These are phyloP conservation scores for Loriculus beryllinus DNA, from an alignment of 2,797 vertebrate species.

Conservation along the genomic window DNA sequence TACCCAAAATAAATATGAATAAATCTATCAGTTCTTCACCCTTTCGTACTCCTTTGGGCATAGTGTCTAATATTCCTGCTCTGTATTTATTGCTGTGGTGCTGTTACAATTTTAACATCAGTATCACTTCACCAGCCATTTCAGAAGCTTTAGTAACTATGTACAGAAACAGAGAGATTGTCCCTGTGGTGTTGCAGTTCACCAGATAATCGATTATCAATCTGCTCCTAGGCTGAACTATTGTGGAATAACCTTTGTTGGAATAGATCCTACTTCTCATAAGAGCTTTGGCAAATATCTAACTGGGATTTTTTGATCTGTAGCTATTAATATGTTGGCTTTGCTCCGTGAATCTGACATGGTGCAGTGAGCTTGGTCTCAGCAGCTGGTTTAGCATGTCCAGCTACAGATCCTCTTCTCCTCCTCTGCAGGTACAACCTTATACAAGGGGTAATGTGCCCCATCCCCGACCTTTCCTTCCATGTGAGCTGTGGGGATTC, in stretches of 20 bases:
- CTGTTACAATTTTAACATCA: background rate
- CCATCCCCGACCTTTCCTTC: background rate
- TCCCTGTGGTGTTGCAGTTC: background rate
- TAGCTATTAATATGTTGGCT: background rate
- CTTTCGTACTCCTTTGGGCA: background rate
- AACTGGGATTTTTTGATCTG: background rate
- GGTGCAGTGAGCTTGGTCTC: background rate
- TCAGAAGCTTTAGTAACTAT: background rate
- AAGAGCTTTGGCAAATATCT: constrained; percentile 26
- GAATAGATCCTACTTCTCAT: background rate
- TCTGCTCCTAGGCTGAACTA: background rate
- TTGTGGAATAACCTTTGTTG: background rate
- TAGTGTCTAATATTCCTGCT: background rate
- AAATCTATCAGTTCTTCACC: background rate
- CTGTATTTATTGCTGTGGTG: background rate
- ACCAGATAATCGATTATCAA: background rate
- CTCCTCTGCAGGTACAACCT: too few species aligned
- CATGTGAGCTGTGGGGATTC: background rate
- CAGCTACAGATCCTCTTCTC: background rate
- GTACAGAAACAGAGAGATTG: background rate
- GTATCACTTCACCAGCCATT: background rate
- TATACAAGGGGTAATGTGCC: too few species aligned
- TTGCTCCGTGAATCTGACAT: background rate
- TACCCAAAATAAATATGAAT: background rate
- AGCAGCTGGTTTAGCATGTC: background rate